Evolutionary conservation across 2,797 vertebrate genomes (phyloP), one percentile per base, ranked within the genome.

Genomic region (Peromyscus eremicus): DNA sequence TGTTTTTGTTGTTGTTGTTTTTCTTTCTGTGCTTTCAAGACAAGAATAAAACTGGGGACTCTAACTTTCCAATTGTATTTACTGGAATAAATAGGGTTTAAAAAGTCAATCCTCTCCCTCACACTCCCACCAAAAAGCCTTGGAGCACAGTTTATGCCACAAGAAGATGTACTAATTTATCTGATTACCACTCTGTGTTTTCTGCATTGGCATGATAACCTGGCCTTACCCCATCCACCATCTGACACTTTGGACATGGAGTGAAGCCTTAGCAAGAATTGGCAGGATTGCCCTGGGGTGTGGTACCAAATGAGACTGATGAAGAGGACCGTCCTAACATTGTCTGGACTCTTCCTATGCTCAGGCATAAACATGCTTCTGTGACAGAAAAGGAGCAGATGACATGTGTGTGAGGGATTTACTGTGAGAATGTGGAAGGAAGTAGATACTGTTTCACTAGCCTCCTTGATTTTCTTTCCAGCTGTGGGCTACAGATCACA

Each of bases 401-500:
- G 43, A 52, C 68, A 80, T 84, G 49, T n/a, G 7, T 43, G 34
- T 57, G 23, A 89, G 9, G 60, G 5, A 3, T 92, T 76, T 27
- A n/a, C 9, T 64, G 13, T 4, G 32, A 85, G 55, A 23, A 37
- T 70, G 34, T 93, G 4, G 55, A 76, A 85, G 37, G 12, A 21
- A 9, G 0, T 68, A 9, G 3, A 43, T 32, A 10, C 57, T 88
- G 14, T 1, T 89, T 94, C 62, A 77, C 64, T 60, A 25, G 40
- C 7, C 23, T 37, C 29, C 40, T 97, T 79, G 40, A 64, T 96
- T 91, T 79, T 73, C 81, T 46, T 89, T 89, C 34, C 98, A 99
- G 99, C 92, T 99, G 27, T 99, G 99, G 99, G 99, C 99, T 97
- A 99, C 99, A 10, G 99, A 98, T 93, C 99, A 99, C 34, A 98